Evolutionary conservation across 2,888 invertebrate species (phyloP).

Genomic region (Yponomeuta malinellus): DNA sequence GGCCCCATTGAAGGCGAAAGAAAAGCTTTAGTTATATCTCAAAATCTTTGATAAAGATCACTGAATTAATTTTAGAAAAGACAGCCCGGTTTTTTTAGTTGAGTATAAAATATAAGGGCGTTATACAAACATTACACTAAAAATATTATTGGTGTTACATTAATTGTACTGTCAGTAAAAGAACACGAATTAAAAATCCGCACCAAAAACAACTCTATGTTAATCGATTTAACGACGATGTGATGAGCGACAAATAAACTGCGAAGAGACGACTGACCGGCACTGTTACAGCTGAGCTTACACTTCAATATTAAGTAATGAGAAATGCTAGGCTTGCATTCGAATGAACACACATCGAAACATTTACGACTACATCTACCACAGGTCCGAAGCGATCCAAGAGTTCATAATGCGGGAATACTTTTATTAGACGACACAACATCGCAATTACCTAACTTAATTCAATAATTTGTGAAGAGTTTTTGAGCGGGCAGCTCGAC

Average conservation of each 20-base stretch:
- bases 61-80: slow-evolving; percentile 15
- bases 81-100: slow-evolving; percentile 10
- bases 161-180: slow-evolving; percentile 46
- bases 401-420: slow-evolving; percentile 49
- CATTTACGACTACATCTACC: slow-evolving; percentile 60
- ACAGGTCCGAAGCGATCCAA: slow-evolving; percentile 62
- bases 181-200: slow-evolving; percentile 30
- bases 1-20: slow-evolving; percentile 41
- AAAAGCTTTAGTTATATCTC: slow-evolving; percentile 13
- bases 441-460: slow-evolving; percentile 58
- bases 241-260: slow-evolving; percentile 10
- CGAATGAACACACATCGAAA: slow-evolving; percentile 71
- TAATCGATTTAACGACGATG: slow-evolving; percentile 42
- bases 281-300: not conserved
- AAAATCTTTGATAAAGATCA: slow-evolving; percentile 16
- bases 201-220: slow-evolving; percentile 19
- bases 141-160: slow-evolving; percentile 33
- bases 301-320: slow-evolving; percentile 34
- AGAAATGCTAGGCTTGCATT: slow-evolving; percentile 60
- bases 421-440: slow-evolving; percentile 32
- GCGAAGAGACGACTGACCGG: slow-evolving; percentile 9
- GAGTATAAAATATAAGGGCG: slow-evolving; percentile 12
- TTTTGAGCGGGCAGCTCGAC: slow-evolving; percentile 51
- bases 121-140: slow-evolving; percentile 21
- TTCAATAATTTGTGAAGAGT: slow-evolving; percentile 67